phyloP scores from a whole-genome alignment of 1,140 invertebrate species.

The Eubasilissa regina region DNA sequence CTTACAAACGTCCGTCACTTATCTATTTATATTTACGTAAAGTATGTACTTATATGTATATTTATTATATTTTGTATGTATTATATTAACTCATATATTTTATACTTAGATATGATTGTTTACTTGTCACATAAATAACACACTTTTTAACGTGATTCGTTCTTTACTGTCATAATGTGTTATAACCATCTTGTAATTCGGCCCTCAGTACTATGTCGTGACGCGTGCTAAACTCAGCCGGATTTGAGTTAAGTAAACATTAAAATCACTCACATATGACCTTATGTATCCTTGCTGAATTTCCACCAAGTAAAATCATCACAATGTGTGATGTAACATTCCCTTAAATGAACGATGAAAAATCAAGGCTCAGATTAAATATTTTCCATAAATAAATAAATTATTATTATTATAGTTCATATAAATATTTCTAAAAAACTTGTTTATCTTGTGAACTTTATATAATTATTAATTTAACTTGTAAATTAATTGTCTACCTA shows the following conservation, averaged over 20 bases:
- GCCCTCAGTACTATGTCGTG: not conserved
- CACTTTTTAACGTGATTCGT: not conserved
- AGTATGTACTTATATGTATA: too few relatives aligned
- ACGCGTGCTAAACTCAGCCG: not conserved
- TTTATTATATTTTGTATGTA: too few relatives aligned
- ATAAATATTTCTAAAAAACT: too few relatives aligned
- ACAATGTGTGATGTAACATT: not conserved
- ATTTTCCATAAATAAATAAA: not conserved
- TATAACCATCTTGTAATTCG: not conserved
- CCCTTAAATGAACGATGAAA: not conserved
- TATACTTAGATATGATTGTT: too few relatives aligned
- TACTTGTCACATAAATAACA: too few relatives aligned
- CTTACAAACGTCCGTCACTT: too few relatives aligned
- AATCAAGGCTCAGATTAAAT: not conserved
- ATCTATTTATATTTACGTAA: too few relatives aligned
- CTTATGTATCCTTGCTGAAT: not conserved
- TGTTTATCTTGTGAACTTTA: too few relatives aligned
- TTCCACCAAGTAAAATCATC: not conserved
- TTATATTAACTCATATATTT: too few relatives aligned
- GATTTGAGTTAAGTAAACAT: slow-evolving; percentile 1
- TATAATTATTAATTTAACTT: too few relatives aligned
- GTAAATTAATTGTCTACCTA: too few relatives aligned
- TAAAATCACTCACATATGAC: slow-evolving; percentile 5
- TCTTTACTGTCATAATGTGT: not conserved
- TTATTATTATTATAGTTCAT: too few relatives aligned